These are phyloP conservation scores for Medauroidea extradentata DNA, from an alignment of 1,140 invertebrate genomes.

Conservation along the genomic window DNA sequence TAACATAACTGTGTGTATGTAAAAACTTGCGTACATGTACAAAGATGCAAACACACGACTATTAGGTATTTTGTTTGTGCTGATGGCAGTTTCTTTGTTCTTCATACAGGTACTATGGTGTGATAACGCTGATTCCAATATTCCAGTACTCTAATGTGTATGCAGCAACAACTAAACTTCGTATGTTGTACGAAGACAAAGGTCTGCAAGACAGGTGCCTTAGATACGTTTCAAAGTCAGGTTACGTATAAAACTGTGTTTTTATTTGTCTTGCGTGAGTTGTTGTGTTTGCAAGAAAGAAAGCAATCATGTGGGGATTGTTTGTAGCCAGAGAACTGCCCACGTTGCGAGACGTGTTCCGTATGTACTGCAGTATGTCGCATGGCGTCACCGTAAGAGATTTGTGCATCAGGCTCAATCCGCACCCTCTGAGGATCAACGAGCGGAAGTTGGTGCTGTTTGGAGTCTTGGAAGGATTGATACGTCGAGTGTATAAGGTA, in stretches of 20 bases:
- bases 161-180: slow-evolving; percentile 77
- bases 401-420: slow-evolving; percentile 75
- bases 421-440: slow-evolving; percentile 67
- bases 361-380: slow-evolving; percentile 76
- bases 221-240: slow-evolving; percentile 60
- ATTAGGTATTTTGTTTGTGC: no score
- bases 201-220: slow-evolving; percentile 72
- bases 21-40: no score
- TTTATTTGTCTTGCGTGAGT: neutral
- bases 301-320: neutral
- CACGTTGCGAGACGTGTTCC: slow-evolving; percentile 69
- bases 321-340: slow-evolving; percentile 51
- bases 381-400: slow-evolving; percentile 80
- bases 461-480: slow-evolving; percentile 79
- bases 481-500: slow-evolving; percentile 77
- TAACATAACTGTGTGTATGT: no score
- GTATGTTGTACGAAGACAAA: slow-evolving; percentile 61
- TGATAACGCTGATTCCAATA: slow-evolving; percentile 79
- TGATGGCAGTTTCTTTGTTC: neutral
- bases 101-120: slow-evolving; percentile 59
- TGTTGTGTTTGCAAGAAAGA: neutral
- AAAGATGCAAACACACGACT: no score
- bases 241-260: slow-evolving; percentile 32
- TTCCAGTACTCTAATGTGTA: slow-evolving; percentile 95
- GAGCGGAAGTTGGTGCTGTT: slow-evolving; percentile 88